Conservation (phyloP, 2,113 vertebrate species). For the Machaerirhynchus nigripectus region DNA sequence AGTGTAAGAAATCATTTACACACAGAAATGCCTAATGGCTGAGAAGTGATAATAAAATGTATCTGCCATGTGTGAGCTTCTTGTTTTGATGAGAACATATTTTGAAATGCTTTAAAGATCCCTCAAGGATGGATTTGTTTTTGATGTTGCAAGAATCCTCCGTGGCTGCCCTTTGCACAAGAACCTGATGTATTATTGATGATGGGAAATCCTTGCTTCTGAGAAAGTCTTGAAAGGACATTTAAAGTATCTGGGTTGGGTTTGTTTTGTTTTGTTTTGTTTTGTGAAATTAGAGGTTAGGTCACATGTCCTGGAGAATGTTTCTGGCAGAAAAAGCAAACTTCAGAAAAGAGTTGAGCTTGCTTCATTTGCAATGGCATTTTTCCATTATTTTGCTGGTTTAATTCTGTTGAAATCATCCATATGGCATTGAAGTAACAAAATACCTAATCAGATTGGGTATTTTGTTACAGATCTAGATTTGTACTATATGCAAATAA, state of each 20-base stretch:
- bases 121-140: slow-evolving; percentile 38
- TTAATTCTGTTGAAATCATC: not conserved
- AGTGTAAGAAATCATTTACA: slow-evolving; percentile 44
- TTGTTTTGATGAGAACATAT: slow-evolving; percentile 39
- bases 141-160: slow-evolving; percentile 52
- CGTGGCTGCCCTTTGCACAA: slow-evolving; percentile 58
- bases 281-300: not conserved
- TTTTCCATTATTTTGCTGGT: not conserved
- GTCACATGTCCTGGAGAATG: not conserved
- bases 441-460: not conserved
- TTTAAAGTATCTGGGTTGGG: not conserved
- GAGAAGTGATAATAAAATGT: slow-evolving; percentile 22
- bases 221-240: slow-evolving; percentile 44
- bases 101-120: slow-evolving; percentile 47
- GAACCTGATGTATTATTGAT: slow-evolving; percentile 13
- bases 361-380: not conserved
- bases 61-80: not conserved
- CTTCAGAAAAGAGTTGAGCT: not conserved
- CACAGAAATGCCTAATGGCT: not conserved
- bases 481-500: not conserved
- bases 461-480: not conserved
- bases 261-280: not conserved
- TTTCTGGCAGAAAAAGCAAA: not conserved
- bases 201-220: slow-evolving; percentile 46
- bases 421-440: not conserved